Evolutionary conservation across 2,888 invertebrate genomes (phyloP), one percentile per base, ranked within the genome.

Genomic region (Formica aserva): DNA sequence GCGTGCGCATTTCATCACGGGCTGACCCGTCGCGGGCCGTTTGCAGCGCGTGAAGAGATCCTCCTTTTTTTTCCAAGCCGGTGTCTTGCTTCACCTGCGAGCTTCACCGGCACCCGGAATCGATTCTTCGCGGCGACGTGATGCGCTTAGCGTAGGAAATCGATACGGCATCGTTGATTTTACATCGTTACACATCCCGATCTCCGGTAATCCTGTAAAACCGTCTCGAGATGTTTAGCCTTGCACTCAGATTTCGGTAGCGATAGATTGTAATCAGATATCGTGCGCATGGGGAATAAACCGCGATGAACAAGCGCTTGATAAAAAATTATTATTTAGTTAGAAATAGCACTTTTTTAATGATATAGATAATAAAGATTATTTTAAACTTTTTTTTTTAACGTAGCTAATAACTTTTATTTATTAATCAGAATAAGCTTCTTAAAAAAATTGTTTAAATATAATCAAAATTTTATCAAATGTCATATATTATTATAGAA

Each of bases 1-100:
- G 85, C 83, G 83, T 78, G 81, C 71, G 65, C 67, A 71, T 71
- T 82, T 83, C 52, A 66, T 83, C 52, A 26, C 35, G 52, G 13
- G 52, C 41, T 82, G 63, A 69, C 55, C 78, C 78, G 57, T 71
- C 57, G 41, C 69, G 45, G 45, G 60, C 71, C 72, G 72, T 48
- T 48, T 48, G 48, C 48, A 48, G 48, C 72, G n/a, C 55, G n/a
- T 57, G 18, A 32, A 22, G 22, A 78, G 72, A 41, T 26, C 38
- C 71, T 57, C 29, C 15, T 22, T 26, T 77, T 55, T 78, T 67
- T 38, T 57, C 5, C 48, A 6, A 57, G 32, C 77, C 52, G 57
- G 32, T 80, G 60, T 62, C 72, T 60, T 45, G 78, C 74, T 57
- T 78, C 78, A 78, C 72, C 72, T 78, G 78, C 71, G 45, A 78